Base-by-base conservation (phyloP, 2,888 invertebrate genomes). In the Saturnia pavonia region DNA sequence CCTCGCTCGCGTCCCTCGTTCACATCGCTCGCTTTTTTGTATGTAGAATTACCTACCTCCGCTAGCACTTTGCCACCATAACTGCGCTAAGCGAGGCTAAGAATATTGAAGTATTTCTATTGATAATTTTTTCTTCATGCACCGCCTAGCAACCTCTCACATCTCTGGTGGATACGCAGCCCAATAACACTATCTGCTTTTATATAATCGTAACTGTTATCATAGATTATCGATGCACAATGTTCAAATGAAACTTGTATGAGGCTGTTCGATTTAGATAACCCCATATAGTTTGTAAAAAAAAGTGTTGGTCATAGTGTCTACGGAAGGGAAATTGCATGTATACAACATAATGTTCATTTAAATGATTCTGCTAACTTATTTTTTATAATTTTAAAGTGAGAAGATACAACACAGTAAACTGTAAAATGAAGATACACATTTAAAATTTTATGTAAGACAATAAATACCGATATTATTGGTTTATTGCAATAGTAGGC, bases 401-500 rank as follows among this genome's bases (percentile, higher is more conserved):
- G 51, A n/a, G 19, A n/a, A n/a, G n/a, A 19, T 0, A 51, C n/a
- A 51, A n/a, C n/a, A n/a, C n/a, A n/a, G n/a, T 1, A 51, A 51
- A 51, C 6, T n/a, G 9, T 51, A n/a, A 7, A 45, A 7, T 42
- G 42, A n/a, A n/a, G n/a, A n/a, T n/a, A n/a, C n/a, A n/a, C 34
- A 6, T 34, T 34, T 2, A 4, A 34, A 34, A 34, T 34, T 34
- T 34, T 34, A 34, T 34, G 34, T 43, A 43, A 9, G 43, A 7
- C 9, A 8, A 43, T 43, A 43, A 43, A 43, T 43, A 43, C 14
- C 43, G 1, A 82, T 85, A 79, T 86, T 85, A 85, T 83, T 82
- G 86, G 87, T 88, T 89, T 86, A 88, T 89, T 91, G 90, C 89
- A 82, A 88, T 92, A 91, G 91, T 84, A 85, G 87, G 86, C 86